Evolutionary conservation across 2,113 vertebrate genomes (phyloP).

Genomic region (Clarias batrachus): DNA sequence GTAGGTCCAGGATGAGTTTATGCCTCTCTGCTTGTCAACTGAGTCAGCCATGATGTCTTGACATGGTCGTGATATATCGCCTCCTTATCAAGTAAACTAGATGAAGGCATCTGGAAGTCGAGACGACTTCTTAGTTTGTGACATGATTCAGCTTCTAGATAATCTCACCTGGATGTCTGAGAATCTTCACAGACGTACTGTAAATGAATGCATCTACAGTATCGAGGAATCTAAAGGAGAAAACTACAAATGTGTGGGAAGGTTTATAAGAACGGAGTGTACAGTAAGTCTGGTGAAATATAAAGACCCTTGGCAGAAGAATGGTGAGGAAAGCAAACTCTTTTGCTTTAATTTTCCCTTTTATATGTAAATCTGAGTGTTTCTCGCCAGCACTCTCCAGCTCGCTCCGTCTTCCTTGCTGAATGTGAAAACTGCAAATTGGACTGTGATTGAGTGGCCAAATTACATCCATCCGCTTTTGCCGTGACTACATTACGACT

Average conservation of each 20-base stretch:
- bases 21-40: too few relatives aligned
- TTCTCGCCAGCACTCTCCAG: background rate
- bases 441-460: constrained; percentile 11
- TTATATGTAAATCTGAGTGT: constrained; percentile 1
- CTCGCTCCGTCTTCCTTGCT: background rate
- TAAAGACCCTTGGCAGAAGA: background rate
- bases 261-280: too few relatives aligned
- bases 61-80: too few relatives aligned
- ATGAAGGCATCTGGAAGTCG: background rate
- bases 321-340: background rate
- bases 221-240: background rate
- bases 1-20: background rate
- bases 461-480: background rate
- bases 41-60: background rate
- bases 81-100: too few relatives aligned
- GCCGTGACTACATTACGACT: background rate
- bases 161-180: too few relatives aligned
- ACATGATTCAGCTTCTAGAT: too few relatives aligned
- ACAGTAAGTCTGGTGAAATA: background rate
- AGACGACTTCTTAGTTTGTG: too few relatives aligned
- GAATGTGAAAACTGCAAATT: constrained; percentile 28
- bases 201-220: background rate
- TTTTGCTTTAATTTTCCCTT: background rate
- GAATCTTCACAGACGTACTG: too few relatives aligned
- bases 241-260: background rate